Evolutionary conservation across 2,888 invertebrate species (phyloP).

Genomic region (Gymnosoma rotundatum): DNA sequence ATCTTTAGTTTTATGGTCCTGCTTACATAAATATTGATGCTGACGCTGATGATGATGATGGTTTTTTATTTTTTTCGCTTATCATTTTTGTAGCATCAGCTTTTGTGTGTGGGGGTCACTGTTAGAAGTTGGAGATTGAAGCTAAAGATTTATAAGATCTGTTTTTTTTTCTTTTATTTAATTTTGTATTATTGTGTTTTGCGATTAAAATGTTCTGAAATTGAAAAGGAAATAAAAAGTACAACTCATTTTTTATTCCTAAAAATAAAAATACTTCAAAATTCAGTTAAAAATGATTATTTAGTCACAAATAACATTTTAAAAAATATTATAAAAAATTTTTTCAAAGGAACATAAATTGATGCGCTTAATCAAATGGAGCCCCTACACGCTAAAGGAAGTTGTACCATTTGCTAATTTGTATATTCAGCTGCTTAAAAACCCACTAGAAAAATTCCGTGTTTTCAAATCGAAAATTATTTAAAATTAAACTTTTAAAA

Average conservation of each 20-base stretch:
- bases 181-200: constrained; percentile 3
- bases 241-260: not conserved
- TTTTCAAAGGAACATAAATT: no score
- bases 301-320: no score
- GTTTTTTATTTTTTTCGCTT: constrained; percentile 2
- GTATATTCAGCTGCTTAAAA: no score
- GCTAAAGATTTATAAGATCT: not conserved
- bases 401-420: no score
- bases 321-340: no score
- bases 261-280: no score
- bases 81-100: constrained; percentile 41
- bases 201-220: constrained; percentile 15
- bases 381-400: no score
- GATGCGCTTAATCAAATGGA: no score
- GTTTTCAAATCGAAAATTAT: no score
- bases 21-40: constrained; percentile 26
- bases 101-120: not conserved
- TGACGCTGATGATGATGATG: constrained; percentile 9
- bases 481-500: no score
- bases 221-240: constrained; percentile 3
- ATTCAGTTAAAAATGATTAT: no score
- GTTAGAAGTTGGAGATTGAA: not conserved
- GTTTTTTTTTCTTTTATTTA: not conserved
- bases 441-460: no score
- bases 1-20: constrained; percentile 44